Evolutionary conservation across 2,888 invertebrate species (phyloP).

Genomic region (Clitarchus hookeri): DNA sequence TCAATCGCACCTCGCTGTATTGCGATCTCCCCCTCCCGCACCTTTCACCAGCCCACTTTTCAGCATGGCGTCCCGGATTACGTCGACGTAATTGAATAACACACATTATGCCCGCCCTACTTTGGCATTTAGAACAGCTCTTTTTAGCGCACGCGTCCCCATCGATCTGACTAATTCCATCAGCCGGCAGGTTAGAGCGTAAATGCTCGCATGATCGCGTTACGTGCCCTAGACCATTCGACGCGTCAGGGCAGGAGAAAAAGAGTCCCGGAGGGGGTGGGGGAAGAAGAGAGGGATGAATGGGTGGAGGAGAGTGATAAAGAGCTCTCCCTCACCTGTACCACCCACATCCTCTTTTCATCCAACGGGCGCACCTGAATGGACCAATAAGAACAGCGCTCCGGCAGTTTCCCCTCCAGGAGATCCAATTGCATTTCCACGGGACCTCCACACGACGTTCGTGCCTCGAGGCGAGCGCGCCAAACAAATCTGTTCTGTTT

Average conservation of each 20-base stretch:
- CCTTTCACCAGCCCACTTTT: background rate
- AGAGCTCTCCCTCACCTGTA: too few relatives aligned
- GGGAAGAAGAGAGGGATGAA: background rate
- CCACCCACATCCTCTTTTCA: too few relatives aligned
- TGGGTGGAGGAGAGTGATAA: background rate
- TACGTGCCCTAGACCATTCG: background rate
- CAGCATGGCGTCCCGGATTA: background rate
- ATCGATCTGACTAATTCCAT: conserved; percentile 9
- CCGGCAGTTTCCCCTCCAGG: too few relatives aligned
- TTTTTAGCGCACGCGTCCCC: background rate
- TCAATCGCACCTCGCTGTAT: background rate
- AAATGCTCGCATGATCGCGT: conserved; percentile 14
- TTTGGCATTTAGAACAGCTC: background rate
- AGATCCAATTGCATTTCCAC: too few relatives aligned
- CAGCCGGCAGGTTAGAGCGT: background rate
- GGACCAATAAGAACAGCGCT: too few relatives aligned
- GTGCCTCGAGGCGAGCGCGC: too few relatives aligned
- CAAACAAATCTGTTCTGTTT: too few relatives aligned
- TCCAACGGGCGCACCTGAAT: too few relatives aligned
- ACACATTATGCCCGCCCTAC: background rate
- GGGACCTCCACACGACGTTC: too few relatives aligned
- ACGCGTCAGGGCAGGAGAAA: background rate
- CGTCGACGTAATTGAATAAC: conserved; percentile 11
- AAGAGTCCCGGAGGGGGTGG: too few relatives aligned
- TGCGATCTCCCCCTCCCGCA: background rate